A percentile compares a stretch with the other conserved stretches of the same genome.
phyloP scores from a whole-genome alignment of 1,140 invertebrate species.

The Babylonia areolata region DNA sequence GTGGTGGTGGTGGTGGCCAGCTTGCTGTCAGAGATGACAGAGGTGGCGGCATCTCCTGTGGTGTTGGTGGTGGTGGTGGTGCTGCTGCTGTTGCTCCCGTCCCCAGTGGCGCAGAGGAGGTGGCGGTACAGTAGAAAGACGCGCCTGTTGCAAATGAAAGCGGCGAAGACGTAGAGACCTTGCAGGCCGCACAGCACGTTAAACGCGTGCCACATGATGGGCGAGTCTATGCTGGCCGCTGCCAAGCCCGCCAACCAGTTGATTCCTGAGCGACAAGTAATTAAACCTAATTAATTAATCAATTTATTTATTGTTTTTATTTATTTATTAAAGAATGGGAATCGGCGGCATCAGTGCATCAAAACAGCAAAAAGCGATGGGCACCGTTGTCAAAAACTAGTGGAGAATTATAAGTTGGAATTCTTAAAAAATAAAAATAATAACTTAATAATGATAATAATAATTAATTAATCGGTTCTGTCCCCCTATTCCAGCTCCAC shows the following conservation, averaged over 20 bases:
- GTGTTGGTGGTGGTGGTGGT: background rate
- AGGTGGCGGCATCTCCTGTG: background rate
- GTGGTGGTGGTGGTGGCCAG: background rate
- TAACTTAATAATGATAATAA: no score
- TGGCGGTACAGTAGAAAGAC: background rate
- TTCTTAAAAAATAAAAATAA: no score
- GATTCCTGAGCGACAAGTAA: slow-evolving; percentile 70
- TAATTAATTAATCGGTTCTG: no score
- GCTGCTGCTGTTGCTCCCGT: background rate
- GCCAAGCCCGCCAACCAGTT: slow-evolving; percentile 78
- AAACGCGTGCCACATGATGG: slow-evolving; percentile 69
- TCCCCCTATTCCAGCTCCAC: no score
- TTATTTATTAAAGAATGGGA: no score
- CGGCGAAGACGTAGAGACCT: slow-evolving; percentile 60
- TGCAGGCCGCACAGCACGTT: slow-evolving; percentile 76
- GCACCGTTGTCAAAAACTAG: no score
- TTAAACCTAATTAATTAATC: no score
- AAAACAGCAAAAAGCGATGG: no score
- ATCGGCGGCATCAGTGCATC: no score
- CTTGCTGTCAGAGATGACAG: background rate
- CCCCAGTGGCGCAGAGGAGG: background rate
- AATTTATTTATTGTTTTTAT: no score
- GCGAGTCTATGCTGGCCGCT: slow-evolving; percentile 62
- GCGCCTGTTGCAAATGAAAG: slow-evolving; percentile 49
- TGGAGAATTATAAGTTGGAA: no score